A percentile compares a stretch with the other conserved stretches of the same genome.
Conservation (phyloP, 2,113 vertebrate species). For the Xiphophorus couchianus region DNA sequence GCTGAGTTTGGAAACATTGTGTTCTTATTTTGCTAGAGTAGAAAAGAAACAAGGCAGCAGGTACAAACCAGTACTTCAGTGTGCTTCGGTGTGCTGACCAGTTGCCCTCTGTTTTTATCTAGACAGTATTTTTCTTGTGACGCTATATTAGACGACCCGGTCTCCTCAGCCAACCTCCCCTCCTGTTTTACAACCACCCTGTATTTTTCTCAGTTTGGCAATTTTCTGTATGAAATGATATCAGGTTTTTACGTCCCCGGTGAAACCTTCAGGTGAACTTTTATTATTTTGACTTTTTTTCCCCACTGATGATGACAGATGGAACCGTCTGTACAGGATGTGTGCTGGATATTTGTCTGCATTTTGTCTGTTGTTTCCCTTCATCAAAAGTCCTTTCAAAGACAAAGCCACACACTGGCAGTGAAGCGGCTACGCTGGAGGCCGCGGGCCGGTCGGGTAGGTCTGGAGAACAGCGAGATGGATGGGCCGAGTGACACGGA, state of each 20-base stretch:
- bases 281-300: neutral
- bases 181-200: neutral
- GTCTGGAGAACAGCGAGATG: conserved; percentile 48
- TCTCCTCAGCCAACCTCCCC: neutral
- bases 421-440: conserved; percentile 92
- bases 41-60: neutral
- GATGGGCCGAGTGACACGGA: conserved; percentile 36
- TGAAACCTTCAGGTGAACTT: neutral
- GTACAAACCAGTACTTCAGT: neutral
- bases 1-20: conserved; percentile 7
- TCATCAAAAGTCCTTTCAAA: conserved; percentile 72
- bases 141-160: neutral
- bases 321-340: too few species aligned
- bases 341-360: neutral
- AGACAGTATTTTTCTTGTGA: neutral
- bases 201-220: neutral
- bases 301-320: neutral
- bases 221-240: neutral
- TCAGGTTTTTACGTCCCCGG: neutral
- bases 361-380: conserved; percentile 56
- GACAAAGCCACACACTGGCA: conserved; percentile 90
- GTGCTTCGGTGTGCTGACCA: conserved; percentile 4
- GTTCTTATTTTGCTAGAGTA: conserved; percentile 1
- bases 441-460: conserved; percentile 77
- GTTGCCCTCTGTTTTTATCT: neutral